Evolutionary conservation across 1,140 invertebrate genomes (phyloP).

Genomic region (Hypsibius dujardini): DNA sequence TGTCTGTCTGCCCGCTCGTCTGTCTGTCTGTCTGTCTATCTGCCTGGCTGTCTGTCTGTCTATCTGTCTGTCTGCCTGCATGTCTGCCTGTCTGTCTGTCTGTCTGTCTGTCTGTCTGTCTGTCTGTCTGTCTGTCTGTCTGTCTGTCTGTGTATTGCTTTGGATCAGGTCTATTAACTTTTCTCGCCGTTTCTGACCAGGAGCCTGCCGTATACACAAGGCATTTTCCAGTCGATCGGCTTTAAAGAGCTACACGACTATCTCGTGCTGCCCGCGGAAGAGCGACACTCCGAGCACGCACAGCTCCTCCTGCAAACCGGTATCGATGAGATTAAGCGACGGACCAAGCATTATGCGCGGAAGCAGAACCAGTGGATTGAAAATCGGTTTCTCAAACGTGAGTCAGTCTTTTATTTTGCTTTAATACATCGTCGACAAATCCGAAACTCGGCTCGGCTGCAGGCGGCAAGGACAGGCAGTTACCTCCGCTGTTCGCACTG

Average conservation of each 20-base stretch:
- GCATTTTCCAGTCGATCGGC: conserved; percentile 82
- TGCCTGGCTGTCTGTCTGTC: too few species aligned
- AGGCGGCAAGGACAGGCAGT: conserved; percentile 33
- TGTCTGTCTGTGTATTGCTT: conserved; percentile 6
- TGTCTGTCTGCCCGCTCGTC: too few species aligned
- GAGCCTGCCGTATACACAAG: conserved; percentile 57
- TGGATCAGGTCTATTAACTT: too few species aligned
- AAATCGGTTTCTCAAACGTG: conserved; percentile 56
- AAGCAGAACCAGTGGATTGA: conserved; percentile 67
- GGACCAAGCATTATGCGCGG: conserved; percentile 61
- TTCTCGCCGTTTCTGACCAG: conserved; percentile 34
- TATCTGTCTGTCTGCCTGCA: too few species aligned
- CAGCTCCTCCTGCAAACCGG: conserved; percentile 42
- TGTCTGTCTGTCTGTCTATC: too few species aligned
- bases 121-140: background rate
- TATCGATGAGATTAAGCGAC: conserved; percentile 50
- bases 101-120: too few species aligned
- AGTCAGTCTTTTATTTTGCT: conserved; percentile 19
- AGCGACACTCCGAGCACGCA: conserved; percentile 41
- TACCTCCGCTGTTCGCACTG: conserved; percentile 58
- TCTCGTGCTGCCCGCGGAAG: conserved; percentile 46
- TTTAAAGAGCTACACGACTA: conserved; percentile 93
- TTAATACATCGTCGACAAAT: too few species aligned
- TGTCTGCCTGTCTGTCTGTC: too few species aligned
- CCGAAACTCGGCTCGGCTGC: too few species aligned